Evolutionary conservation across 2,113 vertebrate species (phyloP), one percentile per base, ranked within the genome.

Genomic region (Pyrgilauda ruficollis): DNA sequence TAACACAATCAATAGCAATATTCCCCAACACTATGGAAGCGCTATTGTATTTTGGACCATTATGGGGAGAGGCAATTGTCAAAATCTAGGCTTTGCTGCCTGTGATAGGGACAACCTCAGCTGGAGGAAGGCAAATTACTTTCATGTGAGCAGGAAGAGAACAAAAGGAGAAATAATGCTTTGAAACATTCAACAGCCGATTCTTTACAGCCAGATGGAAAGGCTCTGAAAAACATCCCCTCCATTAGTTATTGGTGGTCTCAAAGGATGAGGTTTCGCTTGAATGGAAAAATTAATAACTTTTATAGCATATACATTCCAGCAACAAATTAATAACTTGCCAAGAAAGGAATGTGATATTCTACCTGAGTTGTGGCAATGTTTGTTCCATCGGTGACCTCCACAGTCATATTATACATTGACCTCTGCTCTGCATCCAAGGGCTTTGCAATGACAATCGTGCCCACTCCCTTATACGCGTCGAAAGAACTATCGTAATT

Each of bases 341-440:
- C 89, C 91, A 79, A 83, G 81, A 84, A 96, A 95, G 76, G 75
- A 95, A 95, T 49, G 72, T 28, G 49, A 88, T 78, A 49, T 66
- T 96, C 95, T 98, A 99, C 99, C 99, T 99, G 99, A 86, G 98
- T 98, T 67, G 97, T 96, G 74, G 99, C 98, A 63, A 98, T 95
- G 84, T 98, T 99, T 84, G 98, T 99, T 74, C 99, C 99, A 64
- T 99, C 99, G 18, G 99, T 99, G 95, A 99, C 99, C 95, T 99
- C 98, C 95, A 99, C 98, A 24, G 98, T 99, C 97, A 99, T 98
- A 95, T 99, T 99, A 97, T 99, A 99, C 94, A 98, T 97, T 33
- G 98, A 99, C 82, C 98, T 98, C 94, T 99, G 98, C 91, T 99
- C 99, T 28, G 99, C 99, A 64, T 99, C 99, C 97, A 99, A 92